Evolutionary conservation across 1,140 invertebrate species (phyloP).

Genomic region (Bombus breviceps): DNA sequence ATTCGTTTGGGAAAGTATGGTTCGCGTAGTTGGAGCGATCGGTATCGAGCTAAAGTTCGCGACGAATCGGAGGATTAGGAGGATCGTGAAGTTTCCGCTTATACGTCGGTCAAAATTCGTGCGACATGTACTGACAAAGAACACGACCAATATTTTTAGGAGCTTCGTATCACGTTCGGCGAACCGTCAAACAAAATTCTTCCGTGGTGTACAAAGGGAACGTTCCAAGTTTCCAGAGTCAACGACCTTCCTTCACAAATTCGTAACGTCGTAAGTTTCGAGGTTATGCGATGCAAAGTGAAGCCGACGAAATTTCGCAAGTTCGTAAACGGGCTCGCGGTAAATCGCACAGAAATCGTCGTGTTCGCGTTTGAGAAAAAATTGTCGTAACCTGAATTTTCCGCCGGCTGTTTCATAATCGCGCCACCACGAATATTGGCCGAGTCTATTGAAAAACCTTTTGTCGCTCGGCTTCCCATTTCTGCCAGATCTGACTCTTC

Average conservation of each 20-base stretch:
- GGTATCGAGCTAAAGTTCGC: neutral
- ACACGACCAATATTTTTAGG: neutral
- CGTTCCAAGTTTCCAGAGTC: no score
- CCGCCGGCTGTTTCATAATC: neutral
- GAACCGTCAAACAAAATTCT: slow-evolving; percentile 1
- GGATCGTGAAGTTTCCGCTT: slow-evolving; percentile 1
- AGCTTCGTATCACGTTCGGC: neutral
- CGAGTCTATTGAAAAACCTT: slow-evolving; percentile 1
- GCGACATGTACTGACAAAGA: neutral
- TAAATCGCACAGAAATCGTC: neutral
- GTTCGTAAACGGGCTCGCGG: neutral
- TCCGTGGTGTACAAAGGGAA: neutral
- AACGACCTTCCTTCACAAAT: neutral
- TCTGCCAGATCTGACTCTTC: neutral
- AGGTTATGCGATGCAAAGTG: slow-evolving; percentile 50
- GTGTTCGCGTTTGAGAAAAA: no score
- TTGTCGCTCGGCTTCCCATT: neutral
- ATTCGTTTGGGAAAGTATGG: neutral
- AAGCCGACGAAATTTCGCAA: slow-evolving; percentile 5
- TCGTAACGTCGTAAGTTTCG: slow-evolving; percentile 1
- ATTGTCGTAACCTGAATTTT: neutral
- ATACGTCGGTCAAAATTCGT: slow-evolving; percentile 11
- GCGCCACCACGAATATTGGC: neutral
- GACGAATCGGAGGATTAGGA: neutral
- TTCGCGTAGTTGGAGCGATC: neutral